Evolutionary conservation across 2,113 vertebrate species (phyloP), one percentile per base, ranked within the genome.

Genomic region (Xenopus laevis): DNA sequence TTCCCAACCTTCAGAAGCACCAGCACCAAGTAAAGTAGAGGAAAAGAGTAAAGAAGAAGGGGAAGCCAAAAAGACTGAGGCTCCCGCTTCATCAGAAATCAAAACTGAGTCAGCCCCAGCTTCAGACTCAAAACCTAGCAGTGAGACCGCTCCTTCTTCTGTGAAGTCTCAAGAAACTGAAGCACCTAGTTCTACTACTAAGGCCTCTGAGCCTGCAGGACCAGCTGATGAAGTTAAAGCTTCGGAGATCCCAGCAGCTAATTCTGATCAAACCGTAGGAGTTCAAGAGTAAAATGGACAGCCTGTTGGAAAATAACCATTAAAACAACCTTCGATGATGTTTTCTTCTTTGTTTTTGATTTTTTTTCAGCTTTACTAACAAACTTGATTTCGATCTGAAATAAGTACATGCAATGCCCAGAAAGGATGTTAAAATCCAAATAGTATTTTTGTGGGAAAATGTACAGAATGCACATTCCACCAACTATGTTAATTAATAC

Each of bases 21-120:
- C 87, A n/a, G 85, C 87, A 61, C 78, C 89, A 81, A 84, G 86
- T 78, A 87, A 88, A 84, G 86, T 71, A 70, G 95, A 93, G 78
- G 90, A 87, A 71, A 86, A 89, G 84, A 78, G 87, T 89, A 92
- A 93, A 90, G 93, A 91, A 80, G 93, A 94, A 85, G 93, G 91
- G 87, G 92, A 95, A 84, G 92, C 94, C 93, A 93, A 95, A 95
- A 97, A 98, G 96, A 98, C 97, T 97, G 97, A 98, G 93, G 96
- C 94, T 91, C 92, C 96, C 81, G 72, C 92, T 81, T 83, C 85
- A 81, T 88, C 87, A 83, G 91, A 92, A 82, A 84, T 88, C 84
- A 91, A 92, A 91, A 88, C 86, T 40, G 92, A 93, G 80, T 89
- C 85, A 86, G 87, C 90, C 76, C 88, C 89, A 77, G 88, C 90